Conservation (phyloP, 2,113 vertebrate species). For the Phocoena phocoena region DNA sequence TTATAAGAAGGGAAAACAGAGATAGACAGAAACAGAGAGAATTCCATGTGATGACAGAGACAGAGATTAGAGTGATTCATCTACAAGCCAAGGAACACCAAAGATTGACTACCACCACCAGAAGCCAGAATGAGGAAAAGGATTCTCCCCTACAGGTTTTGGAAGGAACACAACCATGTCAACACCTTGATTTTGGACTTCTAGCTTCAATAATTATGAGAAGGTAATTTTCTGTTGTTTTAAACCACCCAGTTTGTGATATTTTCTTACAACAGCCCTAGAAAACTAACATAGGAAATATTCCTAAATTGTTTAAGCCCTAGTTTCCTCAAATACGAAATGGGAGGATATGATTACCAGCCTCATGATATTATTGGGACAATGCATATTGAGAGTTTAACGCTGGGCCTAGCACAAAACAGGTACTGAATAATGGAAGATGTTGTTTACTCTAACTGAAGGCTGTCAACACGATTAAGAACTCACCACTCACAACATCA, state of each 20-base stretch:
- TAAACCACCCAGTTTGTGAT: background rate
- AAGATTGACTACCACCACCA: background rate
- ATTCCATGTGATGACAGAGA: background rate
- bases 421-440: background rate
- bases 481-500: background rate
- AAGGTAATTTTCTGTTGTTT: background rate
- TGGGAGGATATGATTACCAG: background rate
- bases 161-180: fast-evolving
- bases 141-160: background rate
- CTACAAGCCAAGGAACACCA: background rate
- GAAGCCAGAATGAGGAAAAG: background rate
- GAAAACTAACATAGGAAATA: background rate
- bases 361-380: background rate
- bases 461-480: background rate
- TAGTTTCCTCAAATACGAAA: background rate
- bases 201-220: background rate
- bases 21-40: background rate
- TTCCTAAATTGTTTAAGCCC: background rate
- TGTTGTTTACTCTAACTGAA: background rate
- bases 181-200: background rate
- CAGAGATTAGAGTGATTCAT: background rate
- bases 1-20: background rate
- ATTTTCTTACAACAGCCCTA: background rate
- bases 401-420: background rate
- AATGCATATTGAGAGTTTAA: background rate